phyloP scores from a whole-genome alignment of 1,140 invertebrate genomes.

The Drosophila eugracilis region DNA sequence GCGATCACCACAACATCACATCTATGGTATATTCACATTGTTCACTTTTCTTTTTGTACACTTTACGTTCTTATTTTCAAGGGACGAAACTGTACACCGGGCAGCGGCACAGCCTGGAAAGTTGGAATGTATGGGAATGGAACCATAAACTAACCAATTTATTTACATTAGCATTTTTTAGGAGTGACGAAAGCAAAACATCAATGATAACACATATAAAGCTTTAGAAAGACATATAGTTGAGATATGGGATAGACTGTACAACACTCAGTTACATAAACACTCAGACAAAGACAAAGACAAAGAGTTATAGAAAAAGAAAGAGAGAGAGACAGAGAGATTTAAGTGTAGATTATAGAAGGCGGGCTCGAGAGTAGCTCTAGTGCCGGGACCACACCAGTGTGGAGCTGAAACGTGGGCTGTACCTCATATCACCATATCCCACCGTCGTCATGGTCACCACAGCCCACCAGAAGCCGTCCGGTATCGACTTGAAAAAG shows the following conservation, averaged over 20 bases:
- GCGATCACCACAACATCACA: constrained; percentile 65
- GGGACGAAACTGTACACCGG: constrained; percentile 25
- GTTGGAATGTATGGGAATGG: constrained; percentile 2
- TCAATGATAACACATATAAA: constrained; percentile 17
- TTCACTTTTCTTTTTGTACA: constrained; percentile 42
- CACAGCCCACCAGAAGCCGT: constrained; percentile 99
- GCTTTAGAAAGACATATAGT: constrained; percentile 10
- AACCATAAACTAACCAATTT: neutral
- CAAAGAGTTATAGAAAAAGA: constrained; percentile 15
- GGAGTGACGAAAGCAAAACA: constrained; percentile 16
- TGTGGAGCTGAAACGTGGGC: constrained; percentile 56
- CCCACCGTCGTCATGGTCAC: constrained; percentile 99
- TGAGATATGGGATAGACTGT: constrained; percentile 28
- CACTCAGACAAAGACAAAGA: constrained; percentile 26
- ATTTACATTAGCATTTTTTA: constrained; percentile 38
- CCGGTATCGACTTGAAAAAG: constrained; percentile 99
- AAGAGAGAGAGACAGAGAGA: constrained; percentile 24
- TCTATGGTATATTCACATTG: constrained; percentile 41
- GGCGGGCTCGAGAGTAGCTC: constrained; percentile 25
- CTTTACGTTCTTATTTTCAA: neutral
- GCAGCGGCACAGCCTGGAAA: neutral
- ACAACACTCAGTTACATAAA: constrained; percentile 45
- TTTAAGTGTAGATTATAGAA: constrained; percentile 26
- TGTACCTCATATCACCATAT: constrained; percentile 99
- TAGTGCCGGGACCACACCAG: constrained; percentile 33